Percentiles rank a stretch among this genome's conserved stretches.
Evolutionary conservation across 2,888 invertebrate genomes (phyloP).

Genomic region (Oscheius onirici): DNA sequence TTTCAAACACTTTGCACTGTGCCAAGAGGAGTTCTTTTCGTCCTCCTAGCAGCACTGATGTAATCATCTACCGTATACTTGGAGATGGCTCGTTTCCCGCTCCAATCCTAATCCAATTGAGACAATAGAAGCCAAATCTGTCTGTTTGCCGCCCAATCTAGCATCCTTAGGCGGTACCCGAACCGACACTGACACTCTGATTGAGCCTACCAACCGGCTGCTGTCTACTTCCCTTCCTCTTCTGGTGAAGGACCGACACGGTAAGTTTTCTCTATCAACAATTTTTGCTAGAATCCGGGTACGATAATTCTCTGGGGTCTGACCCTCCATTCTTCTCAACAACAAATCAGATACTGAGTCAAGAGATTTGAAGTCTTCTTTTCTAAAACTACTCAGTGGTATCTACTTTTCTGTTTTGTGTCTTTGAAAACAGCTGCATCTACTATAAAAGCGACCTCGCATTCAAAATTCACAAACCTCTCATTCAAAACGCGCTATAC

Average conservation of each 20-base stretch:
- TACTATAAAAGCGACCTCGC: too few species aligned
- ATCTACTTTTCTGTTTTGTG: too few species aligned
- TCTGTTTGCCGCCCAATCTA: constrained; percentile 37
- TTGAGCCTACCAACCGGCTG: constrained; percentile 31
- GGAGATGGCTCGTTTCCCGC: constrained; percentile 36
- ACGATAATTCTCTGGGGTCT: constrained; percentile 12
- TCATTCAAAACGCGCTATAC: too few species aligned
- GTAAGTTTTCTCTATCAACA: background rate
- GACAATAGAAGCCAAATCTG: constrained; percentile 36
- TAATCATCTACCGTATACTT: constrained; percentile 29
- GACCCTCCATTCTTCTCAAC: background rate
- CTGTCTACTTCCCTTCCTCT: background rate
- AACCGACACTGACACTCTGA: constrained; percentile 34
- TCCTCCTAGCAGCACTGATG: constrained; percentile 15
- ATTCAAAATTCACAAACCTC: too few species aligned
- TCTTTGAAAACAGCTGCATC: too few species aligned
- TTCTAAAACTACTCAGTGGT: too few species aligned
- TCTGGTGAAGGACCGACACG: background rate
- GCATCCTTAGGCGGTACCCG: constrained; percentile 35
- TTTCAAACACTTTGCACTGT: background rate
- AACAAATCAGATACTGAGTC: too few species aligned
- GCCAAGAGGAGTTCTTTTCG: constrained; percentile 25
- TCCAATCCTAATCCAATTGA: constrained; percentile 37
- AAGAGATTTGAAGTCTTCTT: too few species aligned
- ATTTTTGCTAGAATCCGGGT: background rate